Evolutionary conservation across 2,797 vertebrate species (phyloP).

Genomic region (Rousettus madagascariensis): DNA sequence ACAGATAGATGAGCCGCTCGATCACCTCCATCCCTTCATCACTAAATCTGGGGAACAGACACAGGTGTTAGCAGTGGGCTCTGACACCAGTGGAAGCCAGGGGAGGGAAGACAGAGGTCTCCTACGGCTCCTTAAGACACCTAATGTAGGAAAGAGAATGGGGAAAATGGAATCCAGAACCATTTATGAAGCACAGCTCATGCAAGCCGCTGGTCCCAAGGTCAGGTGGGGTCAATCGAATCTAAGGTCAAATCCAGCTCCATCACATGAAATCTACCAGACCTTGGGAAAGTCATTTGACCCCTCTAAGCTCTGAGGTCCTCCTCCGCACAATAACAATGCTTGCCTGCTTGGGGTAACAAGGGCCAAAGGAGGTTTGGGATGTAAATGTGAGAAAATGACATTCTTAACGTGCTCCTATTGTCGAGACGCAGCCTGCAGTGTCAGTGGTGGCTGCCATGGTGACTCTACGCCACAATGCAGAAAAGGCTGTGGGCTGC

Average conservation of each 20-base stretch:
- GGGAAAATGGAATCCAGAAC: not conserved
- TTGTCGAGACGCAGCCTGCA: not conserved
- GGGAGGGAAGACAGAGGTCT: not conserved
- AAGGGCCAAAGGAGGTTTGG: not conserved
- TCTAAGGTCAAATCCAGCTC: slow-evolving; percentile 30
- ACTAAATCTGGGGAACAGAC: slow-evolving; percentile 89
- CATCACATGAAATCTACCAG: not conserved
- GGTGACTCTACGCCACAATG: slow-evolving; percentile 1
- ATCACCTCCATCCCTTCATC: slow-evolving; percentile 99
- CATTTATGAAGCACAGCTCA: not conserved
- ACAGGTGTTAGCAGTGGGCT: not conserved
- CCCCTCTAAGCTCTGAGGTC: not conserved
- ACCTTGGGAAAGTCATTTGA: slow-evolving; percentile 3
- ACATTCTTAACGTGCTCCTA: not conserved
- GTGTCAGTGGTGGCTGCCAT: slow-evolving; percentile 10
- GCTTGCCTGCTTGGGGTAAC: not conserved
- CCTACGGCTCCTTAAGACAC: not conserved
- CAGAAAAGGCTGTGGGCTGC: not conserved
- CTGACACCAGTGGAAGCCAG: not conserved
- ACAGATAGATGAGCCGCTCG: slow-evolving; percentile 97
- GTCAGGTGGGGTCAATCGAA: not conserved
- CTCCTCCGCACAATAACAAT: slow-evolving; percentile 40
- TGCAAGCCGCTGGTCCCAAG: not conserved
- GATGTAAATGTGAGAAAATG: not conserved
- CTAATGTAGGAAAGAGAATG: not conserved